phyloP scores from a whole-genome alignment of 2,113 vertebrate species.

The Sylvietta virens region DNA sequence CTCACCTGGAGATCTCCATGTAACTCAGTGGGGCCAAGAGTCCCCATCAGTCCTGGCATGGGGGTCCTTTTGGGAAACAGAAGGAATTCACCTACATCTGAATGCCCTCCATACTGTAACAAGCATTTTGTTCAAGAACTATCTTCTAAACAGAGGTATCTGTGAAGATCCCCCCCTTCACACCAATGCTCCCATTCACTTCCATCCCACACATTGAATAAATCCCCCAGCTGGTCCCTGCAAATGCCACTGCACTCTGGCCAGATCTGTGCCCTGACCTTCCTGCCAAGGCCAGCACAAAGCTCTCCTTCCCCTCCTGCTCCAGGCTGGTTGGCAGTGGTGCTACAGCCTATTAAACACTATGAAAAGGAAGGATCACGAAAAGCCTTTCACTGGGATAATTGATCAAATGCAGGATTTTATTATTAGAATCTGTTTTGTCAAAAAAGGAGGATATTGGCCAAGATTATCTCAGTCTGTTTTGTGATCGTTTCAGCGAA shows the following conservation, averaged over 20 bases:
- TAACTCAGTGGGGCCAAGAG: background rate
- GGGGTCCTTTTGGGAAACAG: background rate
- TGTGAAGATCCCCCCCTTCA: background rate
- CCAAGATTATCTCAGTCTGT: constrained; percentile 8
- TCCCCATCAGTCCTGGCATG: background rate
- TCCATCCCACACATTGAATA: background rate
- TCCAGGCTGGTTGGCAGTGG: background rate
- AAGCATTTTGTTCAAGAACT: background rate
- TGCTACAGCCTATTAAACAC: background rate
- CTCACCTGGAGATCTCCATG: background rate
- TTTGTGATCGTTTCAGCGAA: background rate
- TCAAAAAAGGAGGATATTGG: constrained; percentile 2
- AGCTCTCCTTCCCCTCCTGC: background rate
- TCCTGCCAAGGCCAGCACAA: background rate
- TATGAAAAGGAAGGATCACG: background rate
- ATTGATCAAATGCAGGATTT: background rate
- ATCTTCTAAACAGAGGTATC: background rate
- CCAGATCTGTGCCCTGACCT: background rate
- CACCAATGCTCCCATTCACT: background rate
- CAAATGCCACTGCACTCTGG: background rate
- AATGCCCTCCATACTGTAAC: background rate
- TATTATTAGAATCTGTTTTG: constrained; percentile 27
- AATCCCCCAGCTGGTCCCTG: background rate
- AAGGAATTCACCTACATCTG: background rate
- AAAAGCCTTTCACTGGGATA: background rate